Percentiles rank a stretch among this genome's conserved stretches.
Evolutionary conservation across 2,888 invertebrate species (phyloP).

Genomic region (Platycheirus albimanus): DNA sequence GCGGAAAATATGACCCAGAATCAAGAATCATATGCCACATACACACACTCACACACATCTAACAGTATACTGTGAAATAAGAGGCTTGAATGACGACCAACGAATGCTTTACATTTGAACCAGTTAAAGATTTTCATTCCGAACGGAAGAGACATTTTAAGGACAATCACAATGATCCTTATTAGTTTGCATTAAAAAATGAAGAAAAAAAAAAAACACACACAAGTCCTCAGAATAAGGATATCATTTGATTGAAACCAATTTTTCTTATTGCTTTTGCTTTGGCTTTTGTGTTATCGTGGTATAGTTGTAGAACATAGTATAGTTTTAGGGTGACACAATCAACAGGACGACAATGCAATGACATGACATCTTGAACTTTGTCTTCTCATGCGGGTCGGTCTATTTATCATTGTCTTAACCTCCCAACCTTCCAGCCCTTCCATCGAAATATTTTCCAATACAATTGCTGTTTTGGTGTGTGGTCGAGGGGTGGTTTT

Average conservation of each 20-base stretch:
- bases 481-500: slow-evolving; percentile 15
- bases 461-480: slow-evolving; percentile 7
- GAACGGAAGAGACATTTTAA: slow-evolving; percentile 22
- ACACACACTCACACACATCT: background rate
- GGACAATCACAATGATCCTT: slow-evolving; percentile 35
- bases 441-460: slow-evolving; percentile 38
- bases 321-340: slow-evolving; percentile 42
- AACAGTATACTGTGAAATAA: background rate
- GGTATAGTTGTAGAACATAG: too few relatives aligned
- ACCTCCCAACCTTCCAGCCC: too few relatives aligned
- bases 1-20: slow-evolving; percentile 72
- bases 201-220: too few relatives aligned
- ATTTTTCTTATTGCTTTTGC: slow-evolving; percentile 62
- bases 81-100: slow-evolving; percentile 35
- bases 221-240: slow-evolving; percentile 13
- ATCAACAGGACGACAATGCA: slow-evolving; percentile 55
- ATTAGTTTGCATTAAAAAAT: slow-evolving; percentile 32
- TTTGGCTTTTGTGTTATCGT: too few relatives aligned
- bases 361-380: slow-evolving; percentile 37
- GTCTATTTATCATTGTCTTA: slow-evolving; percentile 15
- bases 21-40: slow-evolving; percentile 37
- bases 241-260: slow-evolving; percentile 46
- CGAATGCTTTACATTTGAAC: slow-evolving; percentile 62
- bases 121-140: slow-evolving; percentile 59
- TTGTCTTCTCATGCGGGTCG: slow-evolving; percentile 31